Evolutionary conservation across 2,113 vertebrate species (phyloP).

Genomic region (Casuarius casuarius): DNA sequence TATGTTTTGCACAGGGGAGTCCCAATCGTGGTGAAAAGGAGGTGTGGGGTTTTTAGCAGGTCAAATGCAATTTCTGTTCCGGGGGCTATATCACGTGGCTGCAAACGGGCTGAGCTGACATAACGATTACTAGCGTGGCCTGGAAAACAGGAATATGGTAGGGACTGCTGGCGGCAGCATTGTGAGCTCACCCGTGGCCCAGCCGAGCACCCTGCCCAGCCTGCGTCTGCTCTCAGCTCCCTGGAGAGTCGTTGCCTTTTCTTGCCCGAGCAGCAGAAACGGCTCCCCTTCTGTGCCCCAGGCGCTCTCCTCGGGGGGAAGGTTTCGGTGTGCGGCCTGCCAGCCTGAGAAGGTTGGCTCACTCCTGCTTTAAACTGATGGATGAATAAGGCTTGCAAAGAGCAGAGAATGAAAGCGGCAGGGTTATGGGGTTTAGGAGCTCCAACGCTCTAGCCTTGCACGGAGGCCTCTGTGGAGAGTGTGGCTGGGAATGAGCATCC

Average conservation of each 20-base stretch:
- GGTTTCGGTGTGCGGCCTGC: not conserved
- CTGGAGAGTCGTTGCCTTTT: not conserved
- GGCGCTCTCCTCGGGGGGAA: not conserved
- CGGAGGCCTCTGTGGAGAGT: not conserved
- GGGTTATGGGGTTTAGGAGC: not conserved
- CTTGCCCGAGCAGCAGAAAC: not conserved
- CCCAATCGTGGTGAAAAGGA: not conserved
- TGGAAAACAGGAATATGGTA: not conserved
- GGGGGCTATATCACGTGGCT: accelerated
- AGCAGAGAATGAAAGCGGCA: not conserved
- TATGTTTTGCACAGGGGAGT: not conserved
- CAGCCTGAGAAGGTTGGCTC: accelerated
- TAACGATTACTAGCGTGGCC: not conserved
- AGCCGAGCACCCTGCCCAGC: accelerated
- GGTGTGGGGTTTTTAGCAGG: too few relatives aligned
- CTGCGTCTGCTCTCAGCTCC: too few relatives aligned
- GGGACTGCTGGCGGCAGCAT: not conserved
- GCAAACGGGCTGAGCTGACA: not conserved
- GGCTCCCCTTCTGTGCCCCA: not conserved
- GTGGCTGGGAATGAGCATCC: not conserved
- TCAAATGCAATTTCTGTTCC: accelerated
- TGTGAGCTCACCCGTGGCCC: not conserved
- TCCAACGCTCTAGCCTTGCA: not conserved
- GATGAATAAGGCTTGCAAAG: not conserved
- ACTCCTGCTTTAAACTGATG: accelerated